Base-by-base conservation (phyloP, 2,888 invertebrate genomes). In the Clistopyga incitator region DNA sequence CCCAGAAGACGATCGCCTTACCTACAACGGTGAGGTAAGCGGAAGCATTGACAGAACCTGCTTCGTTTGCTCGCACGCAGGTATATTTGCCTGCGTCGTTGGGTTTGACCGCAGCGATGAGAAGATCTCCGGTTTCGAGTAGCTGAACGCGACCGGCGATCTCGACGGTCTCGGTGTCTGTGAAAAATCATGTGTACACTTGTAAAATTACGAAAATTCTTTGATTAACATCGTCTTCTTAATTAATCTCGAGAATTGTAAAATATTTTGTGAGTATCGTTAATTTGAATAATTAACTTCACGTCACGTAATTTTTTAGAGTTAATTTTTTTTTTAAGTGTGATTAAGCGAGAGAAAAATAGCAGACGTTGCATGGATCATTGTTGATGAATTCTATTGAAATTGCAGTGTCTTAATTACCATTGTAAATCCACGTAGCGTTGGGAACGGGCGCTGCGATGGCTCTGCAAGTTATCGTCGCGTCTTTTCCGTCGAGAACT, bases 401-500 rank as follows among this genome's bases (percentile, higher is more conserved):
- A 34, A 61, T 61, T 13, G n/a, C n/a, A n/a, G n/a, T 18, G 6
- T 42, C 42, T 11, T 11, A 78, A 70, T 95, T 95, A 98, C 98
- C 97, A 94, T 98, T 97, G 92, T 97, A 97, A 90, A 96, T 96
- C 99, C 99, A 99, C 61, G 97, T 97, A 82, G 97, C 95, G 91
- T 97, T 97, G 11, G 99, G 99, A 87, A 96, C 95, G 25, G 99
- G 99, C 20, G 98, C 98, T 70, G 99, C 99, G 76, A 96, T 95
- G 38, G 98, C 98, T 88, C 97, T 95, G 93, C 99, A 99, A 81
- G 95, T 95, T 88, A 99, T 95, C 76, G 97, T 97, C 76, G 97
- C 98, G 94, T 98, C 98, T 94, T 98, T 98, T 74, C 98, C 98
- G 93, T 98, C 98, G 88, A 98, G 94, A 85, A 98, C 97, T 13